Base-by-base conservation (phyloP, 2,888 invertebrate species). In the Plagodis pulveraria region DNA sequence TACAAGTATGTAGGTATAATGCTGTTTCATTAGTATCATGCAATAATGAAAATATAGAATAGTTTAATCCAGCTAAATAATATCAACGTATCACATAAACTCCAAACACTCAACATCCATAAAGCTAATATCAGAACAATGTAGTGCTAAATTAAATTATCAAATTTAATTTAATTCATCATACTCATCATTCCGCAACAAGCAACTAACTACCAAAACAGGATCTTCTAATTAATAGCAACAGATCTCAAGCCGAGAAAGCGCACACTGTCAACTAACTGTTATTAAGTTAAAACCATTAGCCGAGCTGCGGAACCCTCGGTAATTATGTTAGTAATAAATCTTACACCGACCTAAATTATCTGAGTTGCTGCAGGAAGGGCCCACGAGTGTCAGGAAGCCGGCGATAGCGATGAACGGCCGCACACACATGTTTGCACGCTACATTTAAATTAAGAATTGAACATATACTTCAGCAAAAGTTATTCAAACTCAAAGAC, bases 361-460 rank as follows among this genome's bases (percentile, higher is more conserved):
- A 87, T 91, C 91, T 61, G 89, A 86, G 81, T 85, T 87, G 70
- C 82, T 84, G 74, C 85, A 84, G 74, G 88, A 88, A 74, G 87
- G 88, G 61, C 83, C 80, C 70, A 83, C 81, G 62, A 87, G 71
- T 56, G 76, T 72, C 77, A 91, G 80, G 77, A 87, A 79, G 57
- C 79, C 79, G 71, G 82, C 78, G 72, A 85, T 73, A 65, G 82
- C 58, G 64, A 67, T 69, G 66, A 77, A 71, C 76, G 73, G 71
- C 69, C 76, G 69, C 66, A 72, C 73, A 72, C 78, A 77, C 82
- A 83, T 79, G 63, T 73, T 76, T 71, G 64, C 73, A 67, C 68
- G 69, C 55, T 69, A 60, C 65, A 70, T 70, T 56, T 45, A 50
- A 68, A 64, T 42, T 42, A 12, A 46, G 59, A 62, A 61, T 61